Conservation (phyloP, 2,113 vertebrate species). For the Manacus vitellinus region DNA sequence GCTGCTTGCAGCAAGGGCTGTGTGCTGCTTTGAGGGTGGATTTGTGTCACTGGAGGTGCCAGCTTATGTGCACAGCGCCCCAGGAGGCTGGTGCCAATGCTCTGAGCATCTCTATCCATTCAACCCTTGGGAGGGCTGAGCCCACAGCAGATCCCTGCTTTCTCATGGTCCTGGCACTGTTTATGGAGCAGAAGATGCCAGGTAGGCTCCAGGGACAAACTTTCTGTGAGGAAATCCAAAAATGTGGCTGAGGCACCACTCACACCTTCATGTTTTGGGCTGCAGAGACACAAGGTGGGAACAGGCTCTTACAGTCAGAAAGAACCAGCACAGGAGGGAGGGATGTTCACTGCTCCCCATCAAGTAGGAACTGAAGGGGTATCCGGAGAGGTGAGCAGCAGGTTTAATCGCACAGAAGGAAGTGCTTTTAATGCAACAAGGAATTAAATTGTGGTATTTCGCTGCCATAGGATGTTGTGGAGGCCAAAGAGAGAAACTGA, state of each 20-base stretch:
- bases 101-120: not conserved
- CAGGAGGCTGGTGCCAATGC: not conserved
- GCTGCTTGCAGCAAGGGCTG: not conserved
- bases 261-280: not conserved
- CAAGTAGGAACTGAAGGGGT: not conserved
- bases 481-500: not conserved
- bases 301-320: not conserved
- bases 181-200: not conserved
- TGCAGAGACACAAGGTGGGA: not conserved
- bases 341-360: not conserved
- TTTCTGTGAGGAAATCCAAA: not conserved
- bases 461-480: not conserved
- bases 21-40: not conserved
- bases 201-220: not conserved
- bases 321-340: not conserved
- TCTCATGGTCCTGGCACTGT: not conserved
- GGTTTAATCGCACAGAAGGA: not conserved
- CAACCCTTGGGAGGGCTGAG: accelerated
- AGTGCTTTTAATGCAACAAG: not conserved
- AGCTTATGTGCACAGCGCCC: accelerated
- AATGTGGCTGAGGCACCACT: not conserved
- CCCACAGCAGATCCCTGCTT: not conserved
- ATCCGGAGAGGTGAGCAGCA: not conserved
- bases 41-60: not conserved
- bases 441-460: not conserved